Conservation (phyloP, 2,797 vertebrate species). For the Sternarchorhynchus goeldii region DNA sequence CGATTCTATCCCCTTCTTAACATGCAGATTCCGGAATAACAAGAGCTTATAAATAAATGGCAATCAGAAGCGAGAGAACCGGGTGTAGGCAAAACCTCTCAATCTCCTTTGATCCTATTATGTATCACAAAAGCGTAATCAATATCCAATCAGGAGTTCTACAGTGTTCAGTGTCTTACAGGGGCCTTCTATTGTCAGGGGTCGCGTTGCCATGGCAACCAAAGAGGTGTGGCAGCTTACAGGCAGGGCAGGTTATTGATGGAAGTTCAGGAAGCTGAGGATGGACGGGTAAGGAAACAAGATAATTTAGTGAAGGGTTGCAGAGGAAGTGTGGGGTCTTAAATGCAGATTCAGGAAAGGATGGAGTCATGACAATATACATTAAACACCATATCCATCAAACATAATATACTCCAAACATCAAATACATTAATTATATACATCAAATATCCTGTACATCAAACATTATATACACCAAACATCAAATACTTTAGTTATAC, state of each 20-base stretch:
- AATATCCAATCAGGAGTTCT: constrained; percentile 83
- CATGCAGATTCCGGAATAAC: constrained; percentile 74
- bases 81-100: constrained; percentile 68
- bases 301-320: constrained; percentile 71
- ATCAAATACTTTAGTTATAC: constrained; percentile 5
- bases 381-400: neutral
- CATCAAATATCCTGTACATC: no score
- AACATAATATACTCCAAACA: no score
- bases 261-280: constrained; percentile 77
- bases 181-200: constrained; percentile 77
- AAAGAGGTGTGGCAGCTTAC: constrained; percentile 74
- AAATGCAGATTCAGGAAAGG: constrained; percentile 34
- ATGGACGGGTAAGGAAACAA: constrained; percentile 70
- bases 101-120: constrained; percentile 79
- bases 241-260: constrained; percentile 73
- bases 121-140: constrained; percentile 85
- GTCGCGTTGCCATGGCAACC: constrained; percentile 77
- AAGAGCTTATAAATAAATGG: constrained; percentile 76
- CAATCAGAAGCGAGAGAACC: constrained; percentile 67
- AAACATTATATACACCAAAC: no score
- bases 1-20: constrained; percentile 58
- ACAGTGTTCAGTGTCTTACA: constrained; percentile 75
- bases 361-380: constrained; percentile 55
- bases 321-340: constrained; percentile 11
- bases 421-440: no score